Percentiles rank a stretch among this genome's conserved stretches.
phyloP scores from a whole-genome alignment of 1,140 invertebrate genomes.

The Zaprionus africanus region DNA sequence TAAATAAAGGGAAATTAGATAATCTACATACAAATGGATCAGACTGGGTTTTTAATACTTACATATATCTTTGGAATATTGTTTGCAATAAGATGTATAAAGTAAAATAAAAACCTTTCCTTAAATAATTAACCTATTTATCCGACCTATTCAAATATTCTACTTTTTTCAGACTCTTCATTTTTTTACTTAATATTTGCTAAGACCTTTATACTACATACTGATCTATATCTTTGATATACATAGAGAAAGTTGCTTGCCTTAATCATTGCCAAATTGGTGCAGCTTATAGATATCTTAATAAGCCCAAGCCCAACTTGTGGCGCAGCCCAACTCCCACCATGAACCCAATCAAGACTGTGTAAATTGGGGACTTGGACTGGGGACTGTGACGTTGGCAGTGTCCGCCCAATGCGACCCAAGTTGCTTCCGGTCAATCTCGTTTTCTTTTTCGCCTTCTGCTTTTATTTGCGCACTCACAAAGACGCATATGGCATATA shows the following conservation, averaged over 20 bases:
- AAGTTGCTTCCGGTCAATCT: constrained; percentile 73
- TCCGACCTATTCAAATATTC: neutral
- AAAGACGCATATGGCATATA: constrained; percentile 6
- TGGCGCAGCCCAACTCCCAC: constrained; percentile 33
- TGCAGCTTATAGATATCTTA: constrained; percentile 17
- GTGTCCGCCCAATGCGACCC: constrained; percentile 63
- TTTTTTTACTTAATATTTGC: neutral
- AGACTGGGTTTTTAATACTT: too few relatives aligned
- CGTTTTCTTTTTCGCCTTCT: constrained; percentile 68
- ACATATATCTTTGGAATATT: too few relatives aligned
- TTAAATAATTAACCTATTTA: too few relatives aligned
- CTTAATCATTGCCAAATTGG: constrained; percentile 11
- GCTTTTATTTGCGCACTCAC: constrained; percentile 71
- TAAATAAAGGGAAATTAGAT: neutral
- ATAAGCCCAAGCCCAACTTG: constrained; percentile 7
- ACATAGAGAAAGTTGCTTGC: constrained; percentile 33
- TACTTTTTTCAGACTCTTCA: neutral
- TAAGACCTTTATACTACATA: neutral
- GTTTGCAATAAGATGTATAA: too few relatives aligned
- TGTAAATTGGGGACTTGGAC: constrained; percentile 4
- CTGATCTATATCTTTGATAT: neutral
- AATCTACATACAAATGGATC: neutral
- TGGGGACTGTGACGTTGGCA: constrained; percentile 15
- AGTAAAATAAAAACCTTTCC: too few relatives aligned
- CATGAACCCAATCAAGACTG: neutral